phyloP scores from a whole-genome alignment of 2,888 invertebrate species.

The Xanthorhoe designata region DNA sequence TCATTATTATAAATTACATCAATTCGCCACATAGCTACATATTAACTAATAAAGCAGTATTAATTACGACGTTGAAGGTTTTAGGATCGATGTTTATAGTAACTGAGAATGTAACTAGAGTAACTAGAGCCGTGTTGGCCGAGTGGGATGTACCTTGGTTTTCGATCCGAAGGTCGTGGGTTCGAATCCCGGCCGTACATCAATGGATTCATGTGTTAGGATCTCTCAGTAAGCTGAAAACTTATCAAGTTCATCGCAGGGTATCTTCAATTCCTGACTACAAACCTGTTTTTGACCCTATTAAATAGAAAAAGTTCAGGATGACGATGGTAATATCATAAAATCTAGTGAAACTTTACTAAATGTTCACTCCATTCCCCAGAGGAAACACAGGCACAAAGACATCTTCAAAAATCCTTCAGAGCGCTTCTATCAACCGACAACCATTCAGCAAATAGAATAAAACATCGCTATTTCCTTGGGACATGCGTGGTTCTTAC shows the following conservation, averaged over 20 bases:
- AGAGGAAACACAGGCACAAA: conserved; percentile 1
- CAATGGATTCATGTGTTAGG: no score
- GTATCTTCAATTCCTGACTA: no score
- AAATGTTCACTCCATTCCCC: conserved; percentile 1
- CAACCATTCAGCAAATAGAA: conserved; percentile 68
- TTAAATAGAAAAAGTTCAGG: no score
- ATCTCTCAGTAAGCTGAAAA: no score
- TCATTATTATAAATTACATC: conserved; percentile 30
- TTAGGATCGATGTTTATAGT: neutral
- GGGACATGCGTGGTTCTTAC: conserved; percentile 60
- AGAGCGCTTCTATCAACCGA: conserved; percentile 56
- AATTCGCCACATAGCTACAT: conserved; percentile 21
- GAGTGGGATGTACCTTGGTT: no score
- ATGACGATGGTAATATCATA: no score
- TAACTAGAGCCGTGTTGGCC: no score
- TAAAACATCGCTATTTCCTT: conserved; percentile 73
- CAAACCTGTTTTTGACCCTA: no score
- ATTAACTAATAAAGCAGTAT: conserved; percentile 15
- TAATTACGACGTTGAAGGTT: conserved; percentile 16
- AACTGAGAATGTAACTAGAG: no score
- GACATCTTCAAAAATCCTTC: conserved; percentile 53
- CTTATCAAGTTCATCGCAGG: no score
- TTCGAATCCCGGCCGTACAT: no score
- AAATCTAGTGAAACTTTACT: conserved; percentile 8
- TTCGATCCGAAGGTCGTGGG: no score